Conservation (phyloP, 2,113 vertebrate species). For the Petrocephalus zakoni region DNA sequence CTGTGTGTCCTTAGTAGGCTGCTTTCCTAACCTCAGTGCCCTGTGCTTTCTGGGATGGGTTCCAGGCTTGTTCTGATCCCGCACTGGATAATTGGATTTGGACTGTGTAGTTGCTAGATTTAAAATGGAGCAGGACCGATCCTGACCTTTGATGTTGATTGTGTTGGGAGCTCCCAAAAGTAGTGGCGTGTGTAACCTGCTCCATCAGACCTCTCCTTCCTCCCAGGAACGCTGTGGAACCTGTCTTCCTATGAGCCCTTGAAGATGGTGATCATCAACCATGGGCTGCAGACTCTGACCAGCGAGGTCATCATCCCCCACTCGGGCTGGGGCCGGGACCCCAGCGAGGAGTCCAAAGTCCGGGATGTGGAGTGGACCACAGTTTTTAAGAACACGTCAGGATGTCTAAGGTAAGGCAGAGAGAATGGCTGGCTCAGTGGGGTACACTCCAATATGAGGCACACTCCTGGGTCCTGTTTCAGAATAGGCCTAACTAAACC, state of each 20-base stretch:
- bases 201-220: background rate
- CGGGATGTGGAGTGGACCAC: slow-evolving; percentile 92
- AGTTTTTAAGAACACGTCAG: slow-evolving; percentile 96
- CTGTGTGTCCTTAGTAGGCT: background rate
- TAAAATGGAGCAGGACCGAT: background rate
- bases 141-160: background rate
- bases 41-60: background rate
- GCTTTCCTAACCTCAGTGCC: background rate
- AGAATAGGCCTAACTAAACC: background rate
- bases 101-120: background rate
- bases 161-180: background rate
- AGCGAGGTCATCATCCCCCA: slow-evolving; percentile 95
- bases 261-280: slow-evolving; percentile 98
- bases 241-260: slow-evolving; percentile 93
- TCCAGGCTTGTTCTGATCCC: background rate
- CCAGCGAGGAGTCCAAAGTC: slow-evolving; percentile 93
- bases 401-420: slow-evolving; percentile 76
- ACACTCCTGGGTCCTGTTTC: background rate
- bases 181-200: background rate
- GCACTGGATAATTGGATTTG: background rate
- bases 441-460: slow-evolving; percentile 55
- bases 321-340: slow-evolving; percentile 92
- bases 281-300: slow-evolving; percentile 90
- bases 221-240: slow-evolving; percentile 91
- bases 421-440: background rate